These are phyloP conservation scores for Antedon mediterranea DNA, from an alignment of 53 echinoderm and acorn worm species.

Conservation along the genomic window DNA sequence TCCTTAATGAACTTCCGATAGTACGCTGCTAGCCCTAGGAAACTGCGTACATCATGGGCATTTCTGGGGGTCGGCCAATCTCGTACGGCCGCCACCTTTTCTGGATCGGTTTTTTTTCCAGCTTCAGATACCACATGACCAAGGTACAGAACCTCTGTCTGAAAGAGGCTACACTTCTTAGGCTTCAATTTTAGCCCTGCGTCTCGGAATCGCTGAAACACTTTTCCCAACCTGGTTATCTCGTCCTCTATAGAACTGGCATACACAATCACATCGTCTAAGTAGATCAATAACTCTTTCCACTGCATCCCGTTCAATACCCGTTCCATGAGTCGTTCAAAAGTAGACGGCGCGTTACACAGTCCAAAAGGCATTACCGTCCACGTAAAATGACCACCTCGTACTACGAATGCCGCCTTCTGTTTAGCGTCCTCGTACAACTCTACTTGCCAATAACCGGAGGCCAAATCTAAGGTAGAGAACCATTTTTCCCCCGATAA, in stretches of 20 bases:
- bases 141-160: conserved; percentile 14
- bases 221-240: conserved; percentile 3
- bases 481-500: conserved; percentile 34
- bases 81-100: not conserved
- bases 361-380: conserved; percentile 58
- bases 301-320: conserved; percentile 52
- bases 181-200: conserved; percentile 35
- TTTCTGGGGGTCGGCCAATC: conserved; percentile 15
- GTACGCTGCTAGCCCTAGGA: conserved; percentile 28
- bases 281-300: conserved; percentile 38
- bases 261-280: conserved; percentile 43
- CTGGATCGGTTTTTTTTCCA: conserved; percentile 22
- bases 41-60: conserved; percentile 16
- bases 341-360: conserved; percentile 40
- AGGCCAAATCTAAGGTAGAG: conserved; percentile 35
- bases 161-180: conserved; percentile 37
- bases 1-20: conserved; percentile 23
- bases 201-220: conserved; percentile 13
- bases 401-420: conserved; percentile 34
- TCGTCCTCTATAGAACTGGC: conserved; percentile 24
- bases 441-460: conserved; percentile 54
- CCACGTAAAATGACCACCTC: conserved; percentile 33
- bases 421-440: conserved; percentile 26
- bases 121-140: conserved; percentile 4
- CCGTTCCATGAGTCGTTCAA: conserved; percentile 48